Conservation (phyloP, 37 sponge, comb jelly and placozoan species). For the Petrosia ficiformis region DNA sequence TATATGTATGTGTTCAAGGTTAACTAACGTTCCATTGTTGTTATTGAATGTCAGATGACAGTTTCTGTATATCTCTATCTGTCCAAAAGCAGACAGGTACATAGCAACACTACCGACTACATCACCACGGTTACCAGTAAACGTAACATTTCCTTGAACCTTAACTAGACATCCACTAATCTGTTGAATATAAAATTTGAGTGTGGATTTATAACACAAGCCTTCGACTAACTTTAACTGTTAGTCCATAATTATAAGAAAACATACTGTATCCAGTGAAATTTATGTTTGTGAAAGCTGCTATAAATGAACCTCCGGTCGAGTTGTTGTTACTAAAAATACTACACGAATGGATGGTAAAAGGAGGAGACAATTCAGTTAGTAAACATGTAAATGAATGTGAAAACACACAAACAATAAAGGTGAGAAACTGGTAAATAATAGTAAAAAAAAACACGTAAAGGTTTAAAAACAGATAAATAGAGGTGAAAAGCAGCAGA, state of each 20-base stretch:
- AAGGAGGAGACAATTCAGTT: too few relatives aligned
- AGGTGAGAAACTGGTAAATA: too few relatives aligned
- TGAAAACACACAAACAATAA: too few relatives aligned
- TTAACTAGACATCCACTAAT: constrained; percentile 26
- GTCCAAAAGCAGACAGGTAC: constrained; percentile 48
- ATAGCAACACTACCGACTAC: constrained; percentile 44
- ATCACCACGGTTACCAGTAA: constrained; percentile 27
- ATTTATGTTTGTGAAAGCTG: constrained; percentile 23
- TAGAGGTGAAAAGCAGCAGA: too few relatives aligned
- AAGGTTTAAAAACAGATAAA: too few relatives aligned
- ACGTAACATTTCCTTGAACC: constrained; percentile 34
- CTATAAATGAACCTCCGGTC: constrained; percentile 36
- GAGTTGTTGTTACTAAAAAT: constrained; percentile 14
- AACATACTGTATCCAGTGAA: constrained; percentile 41
- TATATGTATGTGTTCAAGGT: constrained; percentile 5
- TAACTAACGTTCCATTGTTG: constrained; percentile 65
- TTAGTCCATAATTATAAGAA: constrained; percentile 46
- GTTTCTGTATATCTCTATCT: constrained; percentile 24
- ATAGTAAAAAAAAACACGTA: too few relatives aligned
- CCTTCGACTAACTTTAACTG: constrained; percentile 20
- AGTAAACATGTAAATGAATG: too few relatives aligned
- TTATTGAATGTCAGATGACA: constrained; percentile 46
- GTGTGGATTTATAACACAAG: not conserved
- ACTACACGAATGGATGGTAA: constrained; percentile 18
- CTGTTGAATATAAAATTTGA: constrained; percentile 9